Conservation (phyloP, 2,888 invertebrate genomes). For the Parasteatoda lunata region DNA sequence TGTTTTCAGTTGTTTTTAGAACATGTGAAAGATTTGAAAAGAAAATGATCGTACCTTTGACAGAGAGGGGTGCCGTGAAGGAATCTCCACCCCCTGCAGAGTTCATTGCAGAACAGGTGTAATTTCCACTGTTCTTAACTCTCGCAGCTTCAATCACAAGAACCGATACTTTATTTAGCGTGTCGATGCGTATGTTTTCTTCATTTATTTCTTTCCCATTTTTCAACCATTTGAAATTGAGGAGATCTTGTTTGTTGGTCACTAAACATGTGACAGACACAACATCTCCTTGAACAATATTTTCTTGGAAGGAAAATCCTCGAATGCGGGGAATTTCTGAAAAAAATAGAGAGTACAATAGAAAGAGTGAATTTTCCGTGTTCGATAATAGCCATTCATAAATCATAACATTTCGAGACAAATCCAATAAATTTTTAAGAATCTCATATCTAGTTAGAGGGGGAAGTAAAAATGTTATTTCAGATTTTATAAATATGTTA, state of each 20-base stretch:
- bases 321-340: constrained; percentile 48
- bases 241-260: constrained; percentile 22
- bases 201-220: constrained; percentile 6
- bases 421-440: too few relatives aligned
- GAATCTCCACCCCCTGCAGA: constrained; percentile 37
- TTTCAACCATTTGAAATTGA: constrained; percentile 52
- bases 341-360: not conserved
- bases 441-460: too few relatives aligned
- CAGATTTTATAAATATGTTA: too few relatives aligned
- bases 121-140: constrained; percentile 54
- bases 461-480: too few relatives aligned
- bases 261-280: constrained; percentile 49
- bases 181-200: constrained; percentile 29
- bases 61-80: constrained; percentile 5
- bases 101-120: constrained; percentile 60
- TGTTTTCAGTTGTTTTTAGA: too few relatives aligned
- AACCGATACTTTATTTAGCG: constrained; percentile 34
- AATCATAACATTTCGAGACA: too few relatives aligned
- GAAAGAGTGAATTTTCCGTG: too few relatives aligned
- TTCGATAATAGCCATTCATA: too few relatives aligned
- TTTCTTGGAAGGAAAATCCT: constrained; percentile 49
- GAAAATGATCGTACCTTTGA: too few relatives aligned
- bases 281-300: constrained; percentile 52
- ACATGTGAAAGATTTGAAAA: too few relatives aligned
- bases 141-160: constrained; percentile 49